A percentile compares a stretch with the other conserved stretches of the same genome.
These are phyloP conservation scores for Lathamus discolor DNA, from an alignment of 2,113 vertebrate genomes.

Conservation along the genomic window DNA sequence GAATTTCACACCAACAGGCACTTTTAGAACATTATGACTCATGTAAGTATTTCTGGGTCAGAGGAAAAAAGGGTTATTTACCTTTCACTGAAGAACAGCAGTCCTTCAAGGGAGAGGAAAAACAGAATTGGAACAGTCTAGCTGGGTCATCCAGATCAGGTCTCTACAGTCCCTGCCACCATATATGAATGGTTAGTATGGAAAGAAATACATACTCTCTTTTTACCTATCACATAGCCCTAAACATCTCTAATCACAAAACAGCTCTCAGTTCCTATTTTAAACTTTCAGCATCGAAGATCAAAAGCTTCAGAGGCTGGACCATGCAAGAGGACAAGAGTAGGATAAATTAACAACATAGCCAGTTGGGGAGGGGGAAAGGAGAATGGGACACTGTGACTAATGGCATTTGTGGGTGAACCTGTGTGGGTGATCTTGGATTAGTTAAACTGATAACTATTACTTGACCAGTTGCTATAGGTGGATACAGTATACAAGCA, in stretches of 20 bases:
- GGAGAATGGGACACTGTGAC: not conserved
- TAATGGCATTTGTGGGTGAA: not conserved
- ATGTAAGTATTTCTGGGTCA: slow-evolving; percentile 61
- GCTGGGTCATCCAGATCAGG: not conserved
- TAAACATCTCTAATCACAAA: not conserved
- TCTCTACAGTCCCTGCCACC: not conserved
- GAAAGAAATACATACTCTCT: not conserved
- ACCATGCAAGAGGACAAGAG: not conserved
- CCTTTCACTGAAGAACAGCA: slow-evolving; percentile 50
- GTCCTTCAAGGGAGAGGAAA: slow-evolving; percentile 2
- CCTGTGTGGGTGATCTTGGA: not conserved
- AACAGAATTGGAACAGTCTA: not conserved
- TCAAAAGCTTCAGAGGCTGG: not conserved
- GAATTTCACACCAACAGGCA: slow-evolving; percentile 54
- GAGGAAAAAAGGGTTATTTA: slow-evolving; percentile 65
- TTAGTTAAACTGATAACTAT: not conserved
- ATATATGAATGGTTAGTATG: not conserved
- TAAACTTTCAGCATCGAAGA: not conserved
- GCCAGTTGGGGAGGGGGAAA: not conserved
- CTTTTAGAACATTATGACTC: slow-evolving; percentile 66
- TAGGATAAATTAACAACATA: not conserved
- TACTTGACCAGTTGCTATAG: not conserved
- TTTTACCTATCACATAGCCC: not conserved
- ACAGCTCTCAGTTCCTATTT: not conserved
- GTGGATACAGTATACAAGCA: not conserved